Evolutionary conservation across 2,888 invertebrate species (phyloP), one percentile per base, ranked within the genome.

Genomic region (Fragum sueziense): DNA sequence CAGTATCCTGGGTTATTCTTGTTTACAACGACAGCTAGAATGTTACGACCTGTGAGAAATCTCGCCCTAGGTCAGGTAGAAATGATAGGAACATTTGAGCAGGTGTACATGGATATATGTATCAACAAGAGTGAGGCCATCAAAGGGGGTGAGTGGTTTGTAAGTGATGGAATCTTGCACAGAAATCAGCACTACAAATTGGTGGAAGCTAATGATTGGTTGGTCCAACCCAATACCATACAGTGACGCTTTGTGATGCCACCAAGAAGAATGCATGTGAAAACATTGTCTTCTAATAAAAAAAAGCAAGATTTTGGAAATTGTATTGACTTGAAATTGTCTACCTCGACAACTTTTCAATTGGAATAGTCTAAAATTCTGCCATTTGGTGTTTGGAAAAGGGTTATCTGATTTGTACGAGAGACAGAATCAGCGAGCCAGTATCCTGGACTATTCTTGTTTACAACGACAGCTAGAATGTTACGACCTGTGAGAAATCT

Each of bases 41-140:
- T 99, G 96, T 97, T 99, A 96, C 94, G 99, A 59, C 99, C 99
- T 0, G 97, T 99, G 2, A 94, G 95, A 88, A 98, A 99, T 94
- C 94, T 99, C 61, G 93, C 95, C 1, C 72, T 85, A 17, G 73
- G 87, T 61, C 62, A 65, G n/a, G 82, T 87, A 7, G 93, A 93
- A 84, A 87, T 91, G 89, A 90, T 93, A 22, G 99, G 99, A 2
- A 97, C 97, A 0, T 96, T 99, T 93, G 99, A 99, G 90, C 99
- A 99, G 93, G 95, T 98, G 68, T 98, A 98, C 88, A 88, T 99
- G 93, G 96, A 98, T 89, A 95, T 99, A 70, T 97, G 97, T 70
- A 95, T 99, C 61, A 95, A 95, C 4, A 94, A 95, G 1, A 95
- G 95, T 62, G 98, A 99, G 94, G 95, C 96, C 14, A 95, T 96